A percentile compares a stretch with the other conserved stretches of the same genome.
Evolutionary conservation across 1,140 invertebrate genomes (phyloP).

Genomic region (Catajapyx aquilonaris): DNA sequence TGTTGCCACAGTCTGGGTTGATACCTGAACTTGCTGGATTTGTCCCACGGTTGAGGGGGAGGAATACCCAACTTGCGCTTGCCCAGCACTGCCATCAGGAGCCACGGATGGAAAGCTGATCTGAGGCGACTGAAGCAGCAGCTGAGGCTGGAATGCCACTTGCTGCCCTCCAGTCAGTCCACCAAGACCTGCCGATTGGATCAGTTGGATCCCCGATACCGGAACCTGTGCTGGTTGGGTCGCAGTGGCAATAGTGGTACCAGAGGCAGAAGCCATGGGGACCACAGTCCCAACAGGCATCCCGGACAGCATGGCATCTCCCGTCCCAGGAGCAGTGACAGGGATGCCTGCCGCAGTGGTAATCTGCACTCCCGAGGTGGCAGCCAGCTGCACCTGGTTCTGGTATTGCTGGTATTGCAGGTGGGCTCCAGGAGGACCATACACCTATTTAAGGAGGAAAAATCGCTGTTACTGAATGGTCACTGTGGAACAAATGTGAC

Average conservation of each 20-base stretch:
- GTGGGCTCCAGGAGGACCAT: slow-evolving; percentile 5
- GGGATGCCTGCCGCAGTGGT: slow-evolving; percentile 6
- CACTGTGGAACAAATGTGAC: too few species aligned
- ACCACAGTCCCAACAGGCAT: too few species aligned
- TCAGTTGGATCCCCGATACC: slow-evolving; percentile 2
- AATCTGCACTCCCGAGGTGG: slow-evolving; percentile 14
- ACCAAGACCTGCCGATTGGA: slow-evolving; percentile 6
- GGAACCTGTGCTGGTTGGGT: not conserved
- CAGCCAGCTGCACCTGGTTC: slow-evolving; percentile 7
- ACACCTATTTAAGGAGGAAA: too few species aligned
- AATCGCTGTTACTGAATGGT: too few species aligned
- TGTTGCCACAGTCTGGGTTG: slow-evolving; percentile 27
- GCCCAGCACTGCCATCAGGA: too few species aligned
- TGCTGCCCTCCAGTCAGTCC: slow-evolving; percentile 1
- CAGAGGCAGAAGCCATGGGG: too few species aligned
- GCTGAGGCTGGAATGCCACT: slow-evolving; percentile 15
- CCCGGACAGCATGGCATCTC: not conserved
- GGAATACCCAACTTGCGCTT: not conserved
- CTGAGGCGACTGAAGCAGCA: slow-evolving; percentile 19
- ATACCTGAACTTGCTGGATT: slow-evolving; percentile 31
- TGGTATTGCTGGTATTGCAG: slow-evolving; percentile 12
- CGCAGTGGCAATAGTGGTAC: slow-evolving; percentile 6
- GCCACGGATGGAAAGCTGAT: too few species aligned
- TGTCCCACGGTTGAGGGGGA: slow-evolving; percentile 16
- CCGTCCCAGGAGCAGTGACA: too few species aligned